Percentiles rank a stretch among this genome's conserved stretches.
Conservation (phyloP, 2,113 vertebrate genomes). For the Alexandromys fortis region DNA sequence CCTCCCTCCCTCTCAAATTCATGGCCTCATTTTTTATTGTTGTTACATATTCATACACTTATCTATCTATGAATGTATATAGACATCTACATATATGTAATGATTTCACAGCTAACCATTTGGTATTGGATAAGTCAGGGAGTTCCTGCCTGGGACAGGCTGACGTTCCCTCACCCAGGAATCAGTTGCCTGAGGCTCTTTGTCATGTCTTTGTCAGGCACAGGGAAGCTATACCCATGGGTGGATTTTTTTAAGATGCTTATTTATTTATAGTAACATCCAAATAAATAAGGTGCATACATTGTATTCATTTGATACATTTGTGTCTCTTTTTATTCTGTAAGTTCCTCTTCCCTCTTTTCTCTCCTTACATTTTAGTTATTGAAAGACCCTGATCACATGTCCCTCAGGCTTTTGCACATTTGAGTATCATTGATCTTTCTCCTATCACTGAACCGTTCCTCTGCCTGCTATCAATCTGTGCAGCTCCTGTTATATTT, state of each 20-base stretch:
- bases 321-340: not conserved
- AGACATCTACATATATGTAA: not conserved
- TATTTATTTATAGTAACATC: constrained; percentile 14
- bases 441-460: not conserved
- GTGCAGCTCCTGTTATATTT: not conserved
- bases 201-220: not conserved
- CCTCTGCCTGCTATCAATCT: not conserved
- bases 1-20: not conserved
- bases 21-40: not conserved
- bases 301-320: not conserved
- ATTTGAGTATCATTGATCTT: not conserved
- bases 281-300: not conserved
- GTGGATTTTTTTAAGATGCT: not conserved
- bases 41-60: not conserved
- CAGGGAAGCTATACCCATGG: not conserved
- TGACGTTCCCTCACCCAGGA: not conserved
- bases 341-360: not conserved
- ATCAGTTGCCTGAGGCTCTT: not conserved
- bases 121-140: not conserved
- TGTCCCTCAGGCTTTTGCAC: not conserved
- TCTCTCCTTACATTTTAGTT: constrained; percentile 5
- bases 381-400: not conserved
- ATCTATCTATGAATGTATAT: not conserved
- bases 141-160: not conserved
- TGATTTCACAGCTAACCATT: not conserved